Base-by-base conservation (phyloP, 2,888 invertebrate genomes). In the Diogma glabrata region DNA sequence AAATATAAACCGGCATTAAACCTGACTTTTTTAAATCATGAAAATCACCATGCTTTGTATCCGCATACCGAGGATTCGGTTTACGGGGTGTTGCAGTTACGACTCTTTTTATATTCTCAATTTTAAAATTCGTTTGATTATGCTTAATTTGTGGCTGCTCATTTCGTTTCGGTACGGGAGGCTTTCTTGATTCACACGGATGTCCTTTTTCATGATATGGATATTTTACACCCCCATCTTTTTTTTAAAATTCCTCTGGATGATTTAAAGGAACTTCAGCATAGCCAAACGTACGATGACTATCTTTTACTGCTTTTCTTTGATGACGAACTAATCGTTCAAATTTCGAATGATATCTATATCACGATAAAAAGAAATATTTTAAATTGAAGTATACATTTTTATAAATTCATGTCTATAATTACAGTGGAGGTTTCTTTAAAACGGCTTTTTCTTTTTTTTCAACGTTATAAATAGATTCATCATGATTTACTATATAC, bases 221-320 rank as follows among this genome's bases (percentile, higher is more conserved):
- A 40, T 61, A 56, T 30, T 64, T 64, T 14, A 43, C 12, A 22
- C 79, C 77, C 28, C 75, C 66, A 16, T 78, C 75, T 60, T 82
- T 84, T 60, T 77, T 79, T 22, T 85, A 64, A 60, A 73, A 86
- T 4, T 78, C 64, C 2, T 75, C 70, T 0, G 85, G 82, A 16
- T 76, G 67, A 48, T 74, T 73, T 1, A 78, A 57, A 1, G 78
- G 78, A 7, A 76, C 75, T 58, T 79, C 75, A 1, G 84, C 78
- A 58, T 78, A 75, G 0, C 85, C 86, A 75, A 86, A 82, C 1
- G 80, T 81, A 45, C 75, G 75, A 58, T 75, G 75, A 2, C 70
- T 61, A 56, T 75, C 70, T 60, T 73, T 75, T 26, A 64, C 61
- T 54, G 70, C 69, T 58, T 68, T 72, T 23, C 74, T 62, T 50